A percentile compares a stretch with the other conserved stretches of the same genome.
Evolutionary conservation across 1,140 invertebrate genomes (phyloP).

Genomic region (Drosophila sp.): DNA sequence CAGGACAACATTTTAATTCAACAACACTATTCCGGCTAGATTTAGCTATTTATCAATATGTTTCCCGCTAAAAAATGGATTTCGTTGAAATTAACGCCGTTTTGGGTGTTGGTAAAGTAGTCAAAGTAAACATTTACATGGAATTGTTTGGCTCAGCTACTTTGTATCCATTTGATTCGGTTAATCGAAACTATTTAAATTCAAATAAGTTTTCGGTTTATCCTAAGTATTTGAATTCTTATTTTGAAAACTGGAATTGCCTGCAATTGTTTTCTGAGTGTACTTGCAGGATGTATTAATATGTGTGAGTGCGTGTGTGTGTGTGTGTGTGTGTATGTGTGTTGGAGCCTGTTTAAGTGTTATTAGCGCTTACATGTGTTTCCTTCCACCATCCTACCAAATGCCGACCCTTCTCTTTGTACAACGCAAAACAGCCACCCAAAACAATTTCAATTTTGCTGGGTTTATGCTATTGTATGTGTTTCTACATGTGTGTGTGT

Average conservation of each 20-base stretch:
- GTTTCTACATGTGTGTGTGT: neutral
- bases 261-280: neutral
- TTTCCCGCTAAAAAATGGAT: too few species aligned
- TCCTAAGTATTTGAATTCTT: too few species aligned
- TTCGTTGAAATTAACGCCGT: too few species aligned
- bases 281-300: slow-evolving; percentile 15
- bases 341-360: slow-evolving; percentile 70
- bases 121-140: too few species aligned
- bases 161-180: too few species aligned
- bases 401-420: neutral
- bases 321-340: slow-evolving; percentile 27
- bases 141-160: too few species aligned
- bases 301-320: slow-evolving; percentile 23
- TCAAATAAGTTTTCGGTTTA: too few species aligned
- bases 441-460: slow-evolving; percentile 73
- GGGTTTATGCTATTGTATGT: slow-evolving; percentile 1
- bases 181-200: too few species aligned
- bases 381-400: slow-evolving; percentile 15
- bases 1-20: too few species aligned
- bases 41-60: too few species aligned
- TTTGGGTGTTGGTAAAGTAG: too few species aligned
- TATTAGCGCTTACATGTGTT: slow-evolving; percentile 79
- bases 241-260: neutral
- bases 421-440: slow-evolving; percentile 14
- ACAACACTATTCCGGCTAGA: too few species aligned